Base-by-base conservation (phyloP, 2,113 vertebrate species). In the Meleagris gallopavo region DNA sequence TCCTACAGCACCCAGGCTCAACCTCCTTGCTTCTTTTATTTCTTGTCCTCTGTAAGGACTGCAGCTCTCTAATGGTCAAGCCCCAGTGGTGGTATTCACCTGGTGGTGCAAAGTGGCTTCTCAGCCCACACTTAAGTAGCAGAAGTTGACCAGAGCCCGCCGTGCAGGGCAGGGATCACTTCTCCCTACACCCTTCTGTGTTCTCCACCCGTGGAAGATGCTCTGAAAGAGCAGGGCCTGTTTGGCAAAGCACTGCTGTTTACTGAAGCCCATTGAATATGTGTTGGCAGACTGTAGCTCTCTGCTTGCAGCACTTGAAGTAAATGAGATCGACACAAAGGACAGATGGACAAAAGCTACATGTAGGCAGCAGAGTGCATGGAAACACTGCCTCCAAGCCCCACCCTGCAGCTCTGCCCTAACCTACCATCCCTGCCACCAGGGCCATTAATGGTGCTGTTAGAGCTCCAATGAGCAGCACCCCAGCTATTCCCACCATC, bases 191-290 rank as follows among this genome's bases (percentile, higher is more conserved):
- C 1, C 27, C 66, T 38, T 41, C 5, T 7, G 43, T 8, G 2
- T 32, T 75, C 27, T 41, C 6, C 27, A 4, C 3, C 27, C 29
- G 62, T 82, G 62, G 36, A 22, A 46, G n/a, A 29, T 40, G 46
- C 46, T 15, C 0, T 0, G 1, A 50, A 45, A n/a, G 7, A 7
- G 18, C 70, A 52, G 70, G 41, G 43, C 13, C 10, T 9, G 25
- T 4, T 29, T 22, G 18, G 40, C n/a, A 14, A 46, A 60, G 58
- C 2, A 9, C 34, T 36, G 54, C 1, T 1, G 19, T 50, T 9
- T 25, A 13, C 2, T 15, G 62, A 34, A 84, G 32, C 57, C 1
- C 1, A 12, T 4, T 7, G 69, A 3, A 6, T 22, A 55, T 71
- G 41, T 21, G 5, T 2, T 29, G 20, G 32, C 45, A 36, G 0